phyloP scores from a whole-genome alignment of 2,797 vertebrate genomes.

The Yasuhikotakia modesta region DNA sequence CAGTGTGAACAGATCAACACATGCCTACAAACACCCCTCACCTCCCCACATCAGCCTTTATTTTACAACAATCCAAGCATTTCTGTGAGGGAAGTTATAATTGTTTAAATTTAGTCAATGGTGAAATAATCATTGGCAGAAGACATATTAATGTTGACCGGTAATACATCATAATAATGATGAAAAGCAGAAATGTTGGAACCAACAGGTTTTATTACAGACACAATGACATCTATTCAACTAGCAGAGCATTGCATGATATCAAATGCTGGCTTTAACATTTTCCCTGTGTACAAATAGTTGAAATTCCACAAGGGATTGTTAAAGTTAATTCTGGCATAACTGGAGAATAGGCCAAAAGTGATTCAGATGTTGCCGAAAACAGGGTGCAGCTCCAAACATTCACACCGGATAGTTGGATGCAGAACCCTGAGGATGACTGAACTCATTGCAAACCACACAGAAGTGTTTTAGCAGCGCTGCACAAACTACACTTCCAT shows the following conservation, averaged over 20 bases:
- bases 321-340: constrained; percentile 42
- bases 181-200: not conserved
- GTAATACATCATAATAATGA: not conserved
- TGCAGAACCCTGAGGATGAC: constrained; percentile 29
- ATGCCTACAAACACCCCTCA: constrained; percentile 40
- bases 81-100: not conserved
- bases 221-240: constrained; percentile 36
- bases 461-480: constrained; percentile 35
- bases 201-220: constrained; percentile 11
- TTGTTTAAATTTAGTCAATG: not conserved
- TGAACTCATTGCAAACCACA: constrained; percentile 25
- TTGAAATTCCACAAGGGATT: constrained; percentile 55
- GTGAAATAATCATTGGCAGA: not conserved
- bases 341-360: constrained; percentile 25
- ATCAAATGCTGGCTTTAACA: constrained; percentile 32
- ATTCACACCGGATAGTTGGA: constrained; percentile 19
- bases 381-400: constrained; percentile 16
- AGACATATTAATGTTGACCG: not conserved
- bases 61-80: not conserved
- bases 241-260: constrained; percentile 18
- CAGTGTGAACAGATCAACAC: constrained; percentile 48
- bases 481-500: constrained; percentile 42
- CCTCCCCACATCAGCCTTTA: not conserved
- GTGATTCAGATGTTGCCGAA: constrained; percentile 31
- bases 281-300: constrained; percentile 52